phyloP scores from a whole-genome alignment of 2,797 vertebrate genomes.

The Chelmon rostratus region DNA sequence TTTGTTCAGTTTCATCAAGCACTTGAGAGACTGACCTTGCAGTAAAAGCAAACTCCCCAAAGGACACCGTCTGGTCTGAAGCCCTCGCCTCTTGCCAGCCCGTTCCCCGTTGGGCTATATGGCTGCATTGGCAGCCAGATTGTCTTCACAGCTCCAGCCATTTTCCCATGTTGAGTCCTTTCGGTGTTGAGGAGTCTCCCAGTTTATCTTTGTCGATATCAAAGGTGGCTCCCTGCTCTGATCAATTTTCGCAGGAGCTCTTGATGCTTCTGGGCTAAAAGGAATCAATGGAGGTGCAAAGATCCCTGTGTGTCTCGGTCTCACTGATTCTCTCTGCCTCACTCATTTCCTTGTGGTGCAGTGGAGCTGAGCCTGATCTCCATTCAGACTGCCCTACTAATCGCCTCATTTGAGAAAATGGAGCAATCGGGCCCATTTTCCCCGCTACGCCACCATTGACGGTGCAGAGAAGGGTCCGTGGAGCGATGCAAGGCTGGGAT shows the following conservation, averaged over 20 bases:
- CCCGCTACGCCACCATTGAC: constrained; percentile 67
- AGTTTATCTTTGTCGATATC: constrained; percentile 77
- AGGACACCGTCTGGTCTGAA: constrained; percentile 67
- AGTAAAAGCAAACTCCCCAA: constrained; percentile 66
- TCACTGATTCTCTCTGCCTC: constrained; percentile 63
- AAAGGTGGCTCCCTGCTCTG: constrained; percentile 76
- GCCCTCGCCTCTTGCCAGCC: constrained; percentile 47
- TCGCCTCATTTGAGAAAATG: constrained; percentile 86
- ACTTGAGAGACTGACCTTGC: constrained; percentile 75
- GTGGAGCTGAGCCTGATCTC: constrained; percentile 75
- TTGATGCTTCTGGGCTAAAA: constrained; percentile 67
- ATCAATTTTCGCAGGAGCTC: constrained; percentile 79
- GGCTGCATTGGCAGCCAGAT: constrained; percentile 58
- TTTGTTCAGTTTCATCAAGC: constrained; percentile 70
- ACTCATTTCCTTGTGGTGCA: constrained; percentile 66
- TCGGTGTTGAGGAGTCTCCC: constrained; percentile 58
- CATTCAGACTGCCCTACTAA: constrained; percentile 79
- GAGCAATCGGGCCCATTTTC: constrained; percentile 77
- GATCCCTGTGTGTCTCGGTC: constrained; percentile 57
- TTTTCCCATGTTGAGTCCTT: constrained; percentile 58
- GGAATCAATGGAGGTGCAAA: constrained; percentile 78
- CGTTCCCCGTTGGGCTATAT: constrained; percentile 33
- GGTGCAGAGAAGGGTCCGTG: constrained; percentile 70
- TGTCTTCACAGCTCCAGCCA: constrained; percentile 62
- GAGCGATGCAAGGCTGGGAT: constrained; percentile 64